Base-by-base conservation (phyloP, 30 jellyfish, hydroid and myxozoan species). In the Rhopilema esculentum region DNA sequence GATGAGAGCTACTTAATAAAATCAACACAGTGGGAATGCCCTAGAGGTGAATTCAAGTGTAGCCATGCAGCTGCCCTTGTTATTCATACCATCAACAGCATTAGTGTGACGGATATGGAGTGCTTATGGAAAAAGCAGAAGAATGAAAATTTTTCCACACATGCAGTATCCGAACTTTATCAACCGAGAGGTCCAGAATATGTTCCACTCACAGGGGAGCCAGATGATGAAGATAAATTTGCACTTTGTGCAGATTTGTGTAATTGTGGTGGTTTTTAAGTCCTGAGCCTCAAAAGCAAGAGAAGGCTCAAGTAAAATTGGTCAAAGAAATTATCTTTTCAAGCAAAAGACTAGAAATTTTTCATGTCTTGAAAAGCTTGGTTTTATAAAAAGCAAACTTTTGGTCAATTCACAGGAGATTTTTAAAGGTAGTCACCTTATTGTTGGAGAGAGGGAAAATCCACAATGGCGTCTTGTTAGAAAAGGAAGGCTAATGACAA, bases 401-500 rank as follows among this genome's bases (percentile, higher is more conserved):
- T 66, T 29, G 32, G 76, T 22, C 18, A 29, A 21, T 22, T 16
- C 28, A 2, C 28, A 22, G 0, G 32, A 66, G 20, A 66, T 66
- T 40, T 40, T 12, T 2, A 12, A 40, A n/a, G 76, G 6, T 16
- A 26, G 32, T 0, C 48, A 0, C 22, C 21, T 51, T 1, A 75
- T 77, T 18, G 31, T 24, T 40, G 86, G 86, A 79, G 82, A 79
- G 80, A 27, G 30, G 27, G 48, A 62, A 61, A 79, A 79, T 61
- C 78, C 78, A 28, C 25, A 21, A 16, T 79, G 79, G 89, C 70
- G n/a, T 24, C 40, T 6, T 69, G n/a, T 27, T 18, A 66, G 91
- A 32, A 31, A 20, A 23, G 91, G 24, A 20, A 65, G 91, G 61
- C 64, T 82, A 6, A 82, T 88, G 23, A 88, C 91, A 31, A 49